Evolutionary conservation across 1,140 invertebrate genomes (phyloP).

Genomic region (Hycleus phaleratus): DNA sequence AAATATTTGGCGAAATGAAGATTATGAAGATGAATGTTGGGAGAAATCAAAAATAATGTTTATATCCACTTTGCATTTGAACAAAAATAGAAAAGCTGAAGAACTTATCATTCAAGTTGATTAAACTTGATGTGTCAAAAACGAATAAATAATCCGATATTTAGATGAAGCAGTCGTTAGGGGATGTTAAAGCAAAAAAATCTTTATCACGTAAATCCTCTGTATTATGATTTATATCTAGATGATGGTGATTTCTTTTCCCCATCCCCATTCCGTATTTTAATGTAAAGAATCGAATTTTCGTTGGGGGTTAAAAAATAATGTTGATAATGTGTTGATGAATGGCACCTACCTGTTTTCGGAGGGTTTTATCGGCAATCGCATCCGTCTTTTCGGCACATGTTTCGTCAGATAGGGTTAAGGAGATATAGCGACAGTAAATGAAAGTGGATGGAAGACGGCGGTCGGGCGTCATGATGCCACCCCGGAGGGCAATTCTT

Average conservation of each 20-base stretch:
- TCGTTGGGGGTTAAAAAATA: no score
- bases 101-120: constrained; percentile 32
- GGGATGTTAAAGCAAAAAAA: constrained; percentile 2
- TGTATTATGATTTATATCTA: no score
- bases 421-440: constrained; percentile 26
- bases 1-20: no score
- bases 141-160: constrained; percentile 33
- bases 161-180: constrained; percentile 33
- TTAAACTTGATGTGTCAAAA: constrained; percentile 30
- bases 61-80: constrained; percentile 22
- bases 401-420: constrained; percentile 18
- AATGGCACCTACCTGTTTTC: no score
- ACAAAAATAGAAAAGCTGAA: background rate
- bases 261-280: no score
- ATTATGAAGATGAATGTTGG: no score
- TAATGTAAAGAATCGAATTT: no score
- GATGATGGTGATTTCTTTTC: no score
- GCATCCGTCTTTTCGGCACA: constrained; percentile 23
- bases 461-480: constrained; percentile 25
- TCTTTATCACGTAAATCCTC: no score
- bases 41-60: constrained; percentile 29
- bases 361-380: constrained; percentile 18
- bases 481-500: constrained; percentile 29
- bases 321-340: no score
- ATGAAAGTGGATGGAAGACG: constrained; percentile 30